Conservation (phyloP, 2,797 vertebrate species). For the Neosilurus hyrtlii region DNA sequence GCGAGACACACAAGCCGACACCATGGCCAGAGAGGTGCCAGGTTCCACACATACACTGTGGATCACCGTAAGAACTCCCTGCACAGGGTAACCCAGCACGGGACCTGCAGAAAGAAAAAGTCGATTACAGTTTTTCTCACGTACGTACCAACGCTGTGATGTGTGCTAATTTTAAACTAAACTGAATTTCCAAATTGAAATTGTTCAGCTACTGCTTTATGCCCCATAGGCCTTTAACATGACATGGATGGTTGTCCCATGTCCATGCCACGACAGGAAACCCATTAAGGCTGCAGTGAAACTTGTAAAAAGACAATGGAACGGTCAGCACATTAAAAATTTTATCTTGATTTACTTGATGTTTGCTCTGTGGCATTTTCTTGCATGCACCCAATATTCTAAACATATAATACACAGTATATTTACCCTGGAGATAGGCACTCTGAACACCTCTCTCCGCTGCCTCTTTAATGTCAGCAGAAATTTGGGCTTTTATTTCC, state of each 20-base stretch:
- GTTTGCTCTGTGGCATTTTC: no score
- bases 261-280: no score
- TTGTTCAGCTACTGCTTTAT: not conserved
- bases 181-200: not conserved
- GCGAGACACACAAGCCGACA: conserved; percentile 89
- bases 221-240: no score
- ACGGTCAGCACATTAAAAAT: no score
- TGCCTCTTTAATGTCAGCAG: conserved; percentile 73
- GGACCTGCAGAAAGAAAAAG: conserved; percentile 74
- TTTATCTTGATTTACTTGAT: no score
- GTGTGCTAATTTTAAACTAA: not conserved
- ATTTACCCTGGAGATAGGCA: conserved; percentile 84
- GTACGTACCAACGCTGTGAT: not conserved
- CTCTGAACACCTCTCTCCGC: conserved; percentile 82
- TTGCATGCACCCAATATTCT: no score
- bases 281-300: no score
- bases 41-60: conserved; percentile 73
- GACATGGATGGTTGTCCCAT: no score
- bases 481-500: conserved; percentile 62
- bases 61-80: conserved; percentile 78
- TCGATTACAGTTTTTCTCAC: not conserved
- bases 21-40: conserved; percentile 86
- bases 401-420: not conserved
- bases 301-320: no score
- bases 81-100: conserved; percentile 85